These are phyloP conservation scores for Podarcis lilfordi DNA, from an alignment of 2,797 vertebrate genomes.

Conservation along the genomic window DNA sequence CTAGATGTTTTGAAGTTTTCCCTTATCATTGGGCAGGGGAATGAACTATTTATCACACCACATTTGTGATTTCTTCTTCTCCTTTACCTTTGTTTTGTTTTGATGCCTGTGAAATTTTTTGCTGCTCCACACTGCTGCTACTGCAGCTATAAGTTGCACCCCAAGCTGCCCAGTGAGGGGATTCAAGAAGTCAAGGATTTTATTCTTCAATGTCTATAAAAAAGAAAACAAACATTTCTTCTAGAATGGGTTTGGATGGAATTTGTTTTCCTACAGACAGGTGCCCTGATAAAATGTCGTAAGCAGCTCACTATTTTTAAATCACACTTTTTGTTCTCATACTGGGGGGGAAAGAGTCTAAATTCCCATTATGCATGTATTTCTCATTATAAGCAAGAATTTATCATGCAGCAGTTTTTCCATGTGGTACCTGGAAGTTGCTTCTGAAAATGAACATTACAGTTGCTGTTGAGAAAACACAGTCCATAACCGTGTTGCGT, in stretches of 20 bases:
- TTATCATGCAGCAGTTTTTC: background rate
- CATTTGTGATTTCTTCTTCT: background rate
- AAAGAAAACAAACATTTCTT: background rate
- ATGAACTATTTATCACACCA: background rate
- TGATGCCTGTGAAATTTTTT: slow-evolving; percentile 84
- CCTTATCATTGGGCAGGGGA: background rate
- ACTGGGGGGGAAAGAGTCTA: background rate
- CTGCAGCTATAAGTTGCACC: slow-evolving; percentile 88
- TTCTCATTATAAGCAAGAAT: no score
- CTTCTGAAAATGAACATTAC: background rate
- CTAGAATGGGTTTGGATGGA: background rate
- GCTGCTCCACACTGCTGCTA: slow-evolving; percentile 91
- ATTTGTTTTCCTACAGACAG: background rate
- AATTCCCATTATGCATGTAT: background rate
- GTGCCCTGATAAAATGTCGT: background rate
- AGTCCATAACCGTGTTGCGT: background rate
- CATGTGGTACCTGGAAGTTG: background rate
- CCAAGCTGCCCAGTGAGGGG: slow-evolving; percentile 90
- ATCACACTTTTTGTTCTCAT: background rate
- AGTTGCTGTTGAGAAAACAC: background rate
- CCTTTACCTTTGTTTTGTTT: slow-evolving; percentile 85
- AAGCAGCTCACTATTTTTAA: background rate
- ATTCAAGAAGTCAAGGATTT: slow-evolving; percentile 91
- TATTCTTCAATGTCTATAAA: slow-evolving; percentile 80
- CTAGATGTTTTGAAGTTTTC: background rate